Conservation (phyloP, 1,140 invertebrate species). For the Zelostemma sp. region DNA sequence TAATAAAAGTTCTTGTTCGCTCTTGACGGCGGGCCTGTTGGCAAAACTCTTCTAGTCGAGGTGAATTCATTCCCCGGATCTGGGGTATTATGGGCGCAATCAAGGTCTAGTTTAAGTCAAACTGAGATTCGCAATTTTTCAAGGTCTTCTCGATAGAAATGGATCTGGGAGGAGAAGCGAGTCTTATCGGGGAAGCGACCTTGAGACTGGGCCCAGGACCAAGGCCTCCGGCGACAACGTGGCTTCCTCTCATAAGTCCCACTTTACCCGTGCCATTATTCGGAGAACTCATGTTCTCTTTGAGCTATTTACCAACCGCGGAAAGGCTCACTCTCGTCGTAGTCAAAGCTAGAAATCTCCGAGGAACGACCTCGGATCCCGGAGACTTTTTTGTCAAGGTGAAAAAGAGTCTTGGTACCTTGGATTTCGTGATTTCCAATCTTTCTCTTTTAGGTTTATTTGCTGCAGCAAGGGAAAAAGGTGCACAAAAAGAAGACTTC, state of each 20-base stretch:
- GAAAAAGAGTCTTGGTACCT: constrained; percentile 11
- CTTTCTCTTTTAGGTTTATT: constrained; percentile 75
- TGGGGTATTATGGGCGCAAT: too few species aligned
- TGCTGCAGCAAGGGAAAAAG: constrained; percentile 82
- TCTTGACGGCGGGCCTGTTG: constrained; percentile 68
- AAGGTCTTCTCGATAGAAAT: constrained; percentile 61
- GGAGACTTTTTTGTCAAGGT: constrained; percentile 67
- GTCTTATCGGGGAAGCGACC: constrained; percentile 64
- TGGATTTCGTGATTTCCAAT: too few species aligned
- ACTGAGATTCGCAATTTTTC: too few species aligned
- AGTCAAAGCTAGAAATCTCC: constrained; percentile 73
- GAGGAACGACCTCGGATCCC: constrained; percentile 50
- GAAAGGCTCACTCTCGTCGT: constrained; percentile 74
- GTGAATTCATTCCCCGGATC: too few species aligned
- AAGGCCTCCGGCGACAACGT: constrained; percentile 69
- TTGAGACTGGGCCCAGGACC: constrained; percentile 68
- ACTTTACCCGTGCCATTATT: constrained; percentile 74
- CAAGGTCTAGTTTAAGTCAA: too few species aligned
- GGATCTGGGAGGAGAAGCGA: constrained; percentile 28
- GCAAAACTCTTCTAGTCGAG: constrained; percentile 60
- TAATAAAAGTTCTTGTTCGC: constrained; percentile 82
- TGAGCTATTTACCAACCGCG: constrained; percentile 74
- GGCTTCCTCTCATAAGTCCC: constrained; percentile 69
- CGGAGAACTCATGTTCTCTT: constrained; percentile 73
- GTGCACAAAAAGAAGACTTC: constrained; percentile 83